These are phyloP conservation scores for Drosophila bifasciata DNA, from an alignment of 1,140 invertebrate species.

Conservation along the genomic window DNA sequence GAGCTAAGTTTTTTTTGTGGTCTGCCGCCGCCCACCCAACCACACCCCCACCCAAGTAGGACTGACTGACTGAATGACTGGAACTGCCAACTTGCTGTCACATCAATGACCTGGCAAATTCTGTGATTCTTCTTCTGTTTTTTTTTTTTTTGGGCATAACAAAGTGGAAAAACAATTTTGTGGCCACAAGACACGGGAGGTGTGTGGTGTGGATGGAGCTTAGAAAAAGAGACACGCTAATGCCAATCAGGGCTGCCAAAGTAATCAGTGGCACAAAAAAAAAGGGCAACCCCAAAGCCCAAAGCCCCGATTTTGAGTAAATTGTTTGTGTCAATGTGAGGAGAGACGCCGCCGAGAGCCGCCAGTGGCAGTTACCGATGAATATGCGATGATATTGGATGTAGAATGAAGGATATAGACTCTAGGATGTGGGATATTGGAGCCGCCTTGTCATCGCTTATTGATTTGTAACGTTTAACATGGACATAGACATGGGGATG, in stretches of 20 bases:
- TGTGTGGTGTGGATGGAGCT: not conserved
- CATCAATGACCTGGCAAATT: slow-evolving; percentile 70
- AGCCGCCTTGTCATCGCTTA: slow-evolving; percentile 23
- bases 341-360: no score
- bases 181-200: slow-evolving; percentile 11
- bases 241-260: slow-evolving; percentile 71
- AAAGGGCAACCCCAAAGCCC: slow-evolving; percentile 18
- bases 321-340: slow-evolving; percentile 75
- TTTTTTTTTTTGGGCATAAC: no score
- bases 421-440: no score
- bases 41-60: not conserved
- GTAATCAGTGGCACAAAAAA: slow-evolving; percentile 67
- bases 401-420: no score
- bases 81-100: slow-evolving; percentile 63
- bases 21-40: no score
- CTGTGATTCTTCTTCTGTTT: slow-evolving; percentile 3
- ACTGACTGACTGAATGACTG: slow-evolving; percentile 29
- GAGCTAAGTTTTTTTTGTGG: slow-evolving; percentile 6
- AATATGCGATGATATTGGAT: slow-evolving; percentile 6
- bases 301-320: slow-evolving; percentile 55
- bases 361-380: not conserved
- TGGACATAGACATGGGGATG: slow-evolving; percentile 24
- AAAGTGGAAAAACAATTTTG: no score
- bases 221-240: slow-evolving; percentile 65
- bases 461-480: slow-evolving; percentile 80